Percentiles rank a stretch among this genome's conserved stretches.
phyloP scores from a whole-genome alignment of 2,888 invertebrate species.

The Agrochola circellaris region DNA sequence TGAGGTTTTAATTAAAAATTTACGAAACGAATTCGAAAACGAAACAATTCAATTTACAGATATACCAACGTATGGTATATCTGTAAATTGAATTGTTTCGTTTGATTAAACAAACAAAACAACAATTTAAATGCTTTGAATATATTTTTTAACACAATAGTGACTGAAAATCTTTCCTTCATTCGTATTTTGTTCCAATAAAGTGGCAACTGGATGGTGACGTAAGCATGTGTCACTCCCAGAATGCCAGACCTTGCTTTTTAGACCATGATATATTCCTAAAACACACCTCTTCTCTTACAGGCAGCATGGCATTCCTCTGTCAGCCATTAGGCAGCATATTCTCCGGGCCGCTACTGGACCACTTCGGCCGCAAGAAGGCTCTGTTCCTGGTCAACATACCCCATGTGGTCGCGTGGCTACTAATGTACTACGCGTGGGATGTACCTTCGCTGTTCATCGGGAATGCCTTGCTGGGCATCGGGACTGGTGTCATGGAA shows the following conservation, averaged over 20 bases:
- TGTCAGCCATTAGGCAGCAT: conserved; percentile 91
- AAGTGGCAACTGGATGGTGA: too few relatives aligned
- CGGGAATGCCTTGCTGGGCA: conserved; percentile 89
- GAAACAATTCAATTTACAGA: too few relatives aligned
- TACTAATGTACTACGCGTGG: conserved; percentile 89
- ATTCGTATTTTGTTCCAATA: too few relatives aligned
- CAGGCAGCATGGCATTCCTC: conserved; percentile 90
- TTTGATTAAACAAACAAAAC: not conserved
- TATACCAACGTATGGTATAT: too few relatives aligned
- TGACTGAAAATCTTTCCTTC: too few relatives aligned
- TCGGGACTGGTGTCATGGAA: conserved; percentile 91
- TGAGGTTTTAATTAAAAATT: too few relatives aligned
- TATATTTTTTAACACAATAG: too few relatives aligned
- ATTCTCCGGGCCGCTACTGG: conserved; percentile 90
- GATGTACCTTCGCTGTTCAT: conserved; percentile 87
- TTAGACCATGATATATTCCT: not conserved
- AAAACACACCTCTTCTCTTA: conserved; percentile 54
- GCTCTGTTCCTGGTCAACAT: conserved; percentile 90
- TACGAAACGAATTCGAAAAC: too few relatives aligned
- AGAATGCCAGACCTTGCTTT: too few relatives aligned
- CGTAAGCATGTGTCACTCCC: too few relatives aligned
- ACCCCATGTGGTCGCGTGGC: conserved; percentile 90
- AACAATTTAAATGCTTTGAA: too few relatives aligned
- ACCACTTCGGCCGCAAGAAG: conserved; percentile 89
- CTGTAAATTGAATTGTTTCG: too few relatives aligned